Conservation (phyloP, 2,113 vertebrate genomes). For the Sylvietta virens region DNA sequence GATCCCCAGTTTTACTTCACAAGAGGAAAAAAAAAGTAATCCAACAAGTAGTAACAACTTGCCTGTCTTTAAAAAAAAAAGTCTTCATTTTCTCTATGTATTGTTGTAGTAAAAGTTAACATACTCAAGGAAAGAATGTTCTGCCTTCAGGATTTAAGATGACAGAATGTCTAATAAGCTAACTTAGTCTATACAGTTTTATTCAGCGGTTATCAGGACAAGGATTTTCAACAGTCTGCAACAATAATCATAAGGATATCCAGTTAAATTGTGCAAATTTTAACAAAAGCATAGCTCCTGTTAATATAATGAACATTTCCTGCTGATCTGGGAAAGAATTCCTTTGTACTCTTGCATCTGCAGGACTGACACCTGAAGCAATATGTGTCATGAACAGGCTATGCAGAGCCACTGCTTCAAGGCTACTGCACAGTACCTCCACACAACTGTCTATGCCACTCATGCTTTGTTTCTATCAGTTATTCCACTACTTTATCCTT, state of each 20-base stretch:
- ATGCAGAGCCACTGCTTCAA: background rate
- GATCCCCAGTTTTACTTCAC: background rate
- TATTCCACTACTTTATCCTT: background rate
- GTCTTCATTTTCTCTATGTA: background rate
- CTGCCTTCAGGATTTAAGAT: background rate
- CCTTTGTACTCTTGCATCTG: background rate
- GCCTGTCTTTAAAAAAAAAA: background rate
- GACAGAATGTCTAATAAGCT: background rate
- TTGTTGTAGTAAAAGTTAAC: background rate
- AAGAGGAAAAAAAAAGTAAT: background rate
- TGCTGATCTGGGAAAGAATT: background rate
- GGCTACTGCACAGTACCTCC: background rate
- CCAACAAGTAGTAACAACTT: conserved; percentile 11
- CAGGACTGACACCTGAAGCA: background rate
- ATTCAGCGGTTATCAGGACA: background rate
- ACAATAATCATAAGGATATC: background rate
- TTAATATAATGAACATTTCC: background rate
- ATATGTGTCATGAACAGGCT: background rate
- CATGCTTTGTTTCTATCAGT: background rate
- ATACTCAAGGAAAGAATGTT: background rate
- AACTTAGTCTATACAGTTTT: background rate
- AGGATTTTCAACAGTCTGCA: conserved; percentile 42
- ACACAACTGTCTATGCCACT: background rate
- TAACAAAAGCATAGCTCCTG: background rate
- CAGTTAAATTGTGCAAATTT: background rate